Percentiles rank a stretch among this genome's conserved stretches.
Evolutionary conservation across 2,888 invertebrate genomes (phyloP).

Genomic region (Melikaiella ostensackeni): DNA sequence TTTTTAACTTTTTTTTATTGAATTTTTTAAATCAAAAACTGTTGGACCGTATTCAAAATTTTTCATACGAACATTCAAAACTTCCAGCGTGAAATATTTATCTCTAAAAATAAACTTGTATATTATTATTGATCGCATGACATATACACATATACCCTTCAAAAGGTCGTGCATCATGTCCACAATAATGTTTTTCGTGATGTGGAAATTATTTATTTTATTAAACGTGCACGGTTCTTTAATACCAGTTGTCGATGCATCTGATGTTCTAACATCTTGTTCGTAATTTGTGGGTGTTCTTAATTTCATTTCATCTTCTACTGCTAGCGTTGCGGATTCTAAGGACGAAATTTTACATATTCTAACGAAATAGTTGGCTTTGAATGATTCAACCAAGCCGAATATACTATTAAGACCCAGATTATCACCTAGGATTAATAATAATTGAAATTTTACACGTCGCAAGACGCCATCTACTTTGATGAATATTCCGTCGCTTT

Average conservation of each 20-base stretch:
- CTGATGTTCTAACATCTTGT: constrained; percentile 25
- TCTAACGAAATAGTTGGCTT: constrained; percentile 40
- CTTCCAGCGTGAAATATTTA: constrained; percentile 42
- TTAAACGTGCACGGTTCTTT: constrained; percentile 45
- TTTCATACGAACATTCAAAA: constrained; percentile 35
- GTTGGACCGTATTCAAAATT: constrained; percentile 42
- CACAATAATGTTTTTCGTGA: constrained; percentile 41
- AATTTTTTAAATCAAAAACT: constrained; percentile 36
- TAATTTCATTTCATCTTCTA: constrained; percentile 36
- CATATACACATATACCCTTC: constrained; percentile 45
- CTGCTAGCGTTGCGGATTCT: constrained; percentile 7
- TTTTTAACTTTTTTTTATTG: not conserved
- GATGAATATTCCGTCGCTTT: constrained; percentile 27
- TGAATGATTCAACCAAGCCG: constrained; percentile 41
- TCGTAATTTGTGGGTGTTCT: constrained; percentile 43
- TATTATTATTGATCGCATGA: constrained; percentile 31
- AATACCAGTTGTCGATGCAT: constrained; percentile 35
- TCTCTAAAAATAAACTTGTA: constrained; percentile 41
- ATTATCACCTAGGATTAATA: constrained; percentile 30
- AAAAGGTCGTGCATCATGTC: constrained; percentile 48
- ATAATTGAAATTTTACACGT: constrained; percentile 43
- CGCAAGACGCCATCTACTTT: not conserved
- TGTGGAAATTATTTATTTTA: constrained; percentile 42
- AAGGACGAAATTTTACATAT: constrained; percentile 39
- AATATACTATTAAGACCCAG: constrained; percentile 30